A percentile compares a stretch with the other conserved stretches of the same genome.
These are phyloP conservation scores for Phortica okadai DNA, from an alignment of 2,888 invertebrate genomes.

Conservation along the genomic window DNA sequence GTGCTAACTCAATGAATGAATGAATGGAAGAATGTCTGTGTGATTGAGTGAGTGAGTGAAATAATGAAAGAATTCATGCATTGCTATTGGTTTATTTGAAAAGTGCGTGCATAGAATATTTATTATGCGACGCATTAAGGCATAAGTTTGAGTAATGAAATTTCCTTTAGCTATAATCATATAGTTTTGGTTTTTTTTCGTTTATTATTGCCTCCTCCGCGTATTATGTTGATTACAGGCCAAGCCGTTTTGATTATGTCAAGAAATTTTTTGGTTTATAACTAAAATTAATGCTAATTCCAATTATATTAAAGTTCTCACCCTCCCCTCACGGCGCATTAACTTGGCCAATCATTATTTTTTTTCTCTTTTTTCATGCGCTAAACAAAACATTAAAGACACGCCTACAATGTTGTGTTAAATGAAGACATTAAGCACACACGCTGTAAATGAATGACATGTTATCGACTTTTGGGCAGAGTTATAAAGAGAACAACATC, in stretches of 20 bases:
- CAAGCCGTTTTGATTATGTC: no score
- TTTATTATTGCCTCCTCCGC: no score
- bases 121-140: constrained; percentile 36
- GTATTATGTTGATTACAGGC: no score
- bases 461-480: constrained; percentile 59
- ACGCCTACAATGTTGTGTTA: constrained; percentile 45
- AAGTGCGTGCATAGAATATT: constrained; percentile 44
- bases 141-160: constrained; percentile 30
- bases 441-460: constrained; percentile 59
- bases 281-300: no score
- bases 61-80: background rate
- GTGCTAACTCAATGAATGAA: background rate
- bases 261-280: no score
- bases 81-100: constrained; percentile 41
- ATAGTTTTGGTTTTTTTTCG: no score
- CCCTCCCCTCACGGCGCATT: no score
- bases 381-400: background rate
- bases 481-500: constrained; percentile 25
- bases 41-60: background rate
- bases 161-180: background rate
- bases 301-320: no score
- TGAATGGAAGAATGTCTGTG: no score
- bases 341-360: no score
- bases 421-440: constrained; percentile 69
- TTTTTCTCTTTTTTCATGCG: no score